Evolutionary conservation across 1,140 invertebrate genomes (phyloP).

Genomic region (Cherax destructor): DNA sequence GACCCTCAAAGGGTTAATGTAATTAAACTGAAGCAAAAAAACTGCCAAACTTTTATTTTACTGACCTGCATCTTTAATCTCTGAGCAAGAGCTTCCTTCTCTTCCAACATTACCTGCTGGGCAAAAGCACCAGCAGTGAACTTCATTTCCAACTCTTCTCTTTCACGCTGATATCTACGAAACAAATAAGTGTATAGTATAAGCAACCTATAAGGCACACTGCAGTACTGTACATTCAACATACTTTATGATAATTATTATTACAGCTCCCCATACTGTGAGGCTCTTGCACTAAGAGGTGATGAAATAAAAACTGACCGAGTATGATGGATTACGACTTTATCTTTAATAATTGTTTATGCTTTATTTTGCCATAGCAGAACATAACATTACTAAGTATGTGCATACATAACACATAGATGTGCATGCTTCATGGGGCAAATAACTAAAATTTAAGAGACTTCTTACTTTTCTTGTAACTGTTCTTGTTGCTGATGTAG

Average conservation of each 20-base stretch:
- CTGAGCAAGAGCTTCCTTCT: constrained; percentile 16
- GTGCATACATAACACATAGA: not conserved
- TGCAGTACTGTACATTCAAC: no score
- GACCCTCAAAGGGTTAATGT: no score
- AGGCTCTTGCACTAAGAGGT: no score
- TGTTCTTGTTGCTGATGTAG: not conserved
- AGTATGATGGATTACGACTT: no score
- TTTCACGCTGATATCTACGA: constrained; percentile 10
- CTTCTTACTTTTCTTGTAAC: not conserved
- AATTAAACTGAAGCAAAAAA: no score
- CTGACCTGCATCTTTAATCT: constrained; percentile 23
- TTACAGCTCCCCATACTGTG: no score
- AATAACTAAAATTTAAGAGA: not conserved
- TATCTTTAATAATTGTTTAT: no score
- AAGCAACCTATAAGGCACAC: no score
- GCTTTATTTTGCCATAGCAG: no score
- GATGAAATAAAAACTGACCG: no score
- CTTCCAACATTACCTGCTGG: constrained; percentile 23
- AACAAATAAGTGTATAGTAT: not conserved
- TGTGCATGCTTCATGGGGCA: not conserved
- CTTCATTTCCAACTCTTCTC: constrained; percentile 10
- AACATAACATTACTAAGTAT: not conserved
- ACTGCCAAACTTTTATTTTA: no score
- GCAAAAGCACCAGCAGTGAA: constrained; percentile 24
- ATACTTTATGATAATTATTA: no score